Percentiles rank a stretch among this genome's conserved stretches.
Evolutionary conservation across 2,797 vertebrate species (phyloP).

Genomic region (Diplodus puntazzo): DNA sequence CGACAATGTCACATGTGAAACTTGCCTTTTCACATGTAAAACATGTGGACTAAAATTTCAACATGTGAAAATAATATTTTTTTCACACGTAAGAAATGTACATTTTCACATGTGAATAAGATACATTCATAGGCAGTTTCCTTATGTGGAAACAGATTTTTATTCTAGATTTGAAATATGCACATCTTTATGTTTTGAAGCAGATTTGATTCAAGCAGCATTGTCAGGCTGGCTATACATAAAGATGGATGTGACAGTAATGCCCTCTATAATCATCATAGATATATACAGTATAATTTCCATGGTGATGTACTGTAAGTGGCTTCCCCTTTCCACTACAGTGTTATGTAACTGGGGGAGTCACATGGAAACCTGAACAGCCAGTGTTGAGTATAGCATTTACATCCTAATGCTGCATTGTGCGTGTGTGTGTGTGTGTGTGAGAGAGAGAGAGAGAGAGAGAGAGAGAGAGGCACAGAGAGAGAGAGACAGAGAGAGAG

Average conservation of each 20-base stretch:
- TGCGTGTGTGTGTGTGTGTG: slow-evolving; percentile 8
- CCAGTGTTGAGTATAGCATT: slow-evolving; percentile 67
- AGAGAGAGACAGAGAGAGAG: slow-evolving; percentile 8
- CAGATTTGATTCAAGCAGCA: not conserved
- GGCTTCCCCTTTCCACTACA: slow-evolving; percentile 64
- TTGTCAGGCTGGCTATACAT: not conserved
- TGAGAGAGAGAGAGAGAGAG: slow-evolving; percentile 12
- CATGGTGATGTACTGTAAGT: slow-evolving; percentile 50
- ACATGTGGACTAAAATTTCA: too few relatives aligned
- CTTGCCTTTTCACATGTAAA: too few relatives aligned
- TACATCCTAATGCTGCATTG: slow-evolving; percentile 76
- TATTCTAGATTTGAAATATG: not conserved
- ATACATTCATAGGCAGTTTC: too few relatives aligned
- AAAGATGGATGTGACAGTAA: slow-evolving; percentile 12
- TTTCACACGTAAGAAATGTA: too few relatives aligned
- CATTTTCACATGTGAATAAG: too few relatives aligned
- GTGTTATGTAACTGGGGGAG: slow-evolving; percentile 73
- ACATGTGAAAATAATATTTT: too few relatives aligned
- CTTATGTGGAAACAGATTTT: too few relatives aligned
- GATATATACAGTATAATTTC: slow-evolving; percentile 23
- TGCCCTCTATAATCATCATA: not conserved
- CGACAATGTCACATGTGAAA: too few relatives aligned
- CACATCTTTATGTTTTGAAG: not conserved
- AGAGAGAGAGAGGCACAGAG: too few relatives aligned
- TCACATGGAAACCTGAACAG: slow-evolving; percentile 73